Conservation (phyloP, 2,888 invertebrate species). For the Agrochola macilenta region DNA sequence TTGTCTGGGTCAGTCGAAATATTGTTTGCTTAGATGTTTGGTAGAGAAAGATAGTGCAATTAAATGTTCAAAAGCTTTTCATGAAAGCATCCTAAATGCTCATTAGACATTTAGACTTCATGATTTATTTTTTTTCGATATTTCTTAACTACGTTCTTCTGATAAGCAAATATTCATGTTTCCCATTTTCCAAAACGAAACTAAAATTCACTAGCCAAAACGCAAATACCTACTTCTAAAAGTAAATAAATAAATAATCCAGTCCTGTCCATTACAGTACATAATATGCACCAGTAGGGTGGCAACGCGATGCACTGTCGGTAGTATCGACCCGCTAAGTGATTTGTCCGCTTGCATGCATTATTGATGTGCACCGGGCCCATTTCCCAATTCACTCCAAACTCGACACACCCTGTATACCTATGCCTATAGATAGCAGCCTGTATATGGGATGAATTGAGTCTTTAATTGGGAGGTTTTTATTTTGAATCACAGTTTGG, state of each 20-base stretch:
- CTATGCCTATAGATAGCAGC: conserved; percentile 27
- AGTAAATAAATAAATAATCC: conserved; percentile 46
- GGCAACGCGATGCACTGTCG: conserved; percentile 65
- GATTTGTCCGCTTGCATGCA: conserved; percentile 85
- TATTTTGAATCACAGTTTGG: not conserved
- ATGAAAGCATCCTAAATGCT: no score
- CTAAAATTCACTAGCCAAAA: not conserved
- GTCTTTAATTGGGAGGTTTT: conserved; percentile 16
- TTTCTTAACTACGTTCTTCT: not conserved
- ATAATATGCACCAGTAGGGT: conserved; percentile 65
- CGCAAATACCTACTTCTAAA: conserved; percentile 11
- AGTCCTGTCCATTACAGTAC: conserved; percentile 51
- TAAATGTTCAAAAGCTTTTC: no score
- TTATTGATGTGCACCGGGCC: conserved; percentile 83
- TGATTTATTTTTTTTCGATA: no score
- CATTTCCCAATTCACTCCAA: conserved; percentile 73
- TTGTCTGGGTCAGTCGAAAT: no score
- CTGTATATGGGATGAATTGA: conserved; percentile 13
- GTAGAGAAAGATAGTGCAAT: no score
- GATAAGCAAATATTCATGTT: not conserved
- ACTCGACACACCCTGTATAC: conserved; percentile 50
- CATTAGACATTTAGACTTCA: no score
- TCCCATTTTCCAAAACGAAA: not conserved
- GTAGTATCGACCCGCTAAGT: conserved; percentile 78
- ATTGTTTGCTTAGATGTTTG: no score